Percentiles rank a stretch among this genome's conserved stretches.
phyloP scores from a whole-genome alignment of 1,140 invertebrate genomes.

The Achroia grisella region DNA sequence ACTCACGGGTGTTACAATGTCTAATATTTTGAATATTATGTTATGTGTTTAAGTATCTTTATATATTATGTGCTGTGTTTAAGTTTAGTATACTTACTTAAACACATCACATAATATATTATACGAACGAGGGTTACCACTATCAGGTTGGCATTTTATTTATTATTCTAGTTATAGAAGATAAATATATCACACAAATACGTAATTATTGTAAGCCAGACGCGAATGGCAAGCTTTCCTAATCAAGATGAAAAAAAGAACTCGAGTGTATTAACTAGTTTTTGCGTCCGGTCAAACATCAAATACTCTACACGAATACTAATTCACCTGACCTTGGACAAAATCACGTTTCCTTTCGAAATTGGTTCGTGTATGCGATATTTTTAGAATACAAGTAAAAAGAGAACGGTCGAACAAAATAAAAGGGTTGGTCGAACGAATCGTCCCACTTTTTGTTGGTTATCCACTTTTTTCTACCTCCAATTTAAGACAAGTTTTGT shows the following conservation, averaged over 20 bases:
- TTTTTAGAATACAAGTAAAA: slow-evolving; percentile 71
- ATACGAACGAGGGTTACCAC: no score
- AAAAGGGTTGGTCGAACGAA: slow-evolving; percentile 59
- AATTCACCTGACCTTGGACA: slow-evolving; percentile 63
- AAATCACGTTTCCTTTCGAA: slow-evolving; percentile 71
- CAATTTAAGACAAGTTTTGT: slow-evolving; percentile 27
- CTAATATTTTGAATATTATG: no score
- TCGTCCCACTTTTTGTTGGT: slow-evolving; percentile 52
- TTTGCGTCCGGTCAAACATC: slow-evolving; percentile 63
- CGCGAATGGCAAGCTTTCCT: slow-evolving; percentile 12
- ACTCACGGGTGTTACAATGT: no score
- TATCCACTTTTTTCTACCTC: slow-evolving; percentile 46
- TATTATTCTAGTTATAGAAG: no score
- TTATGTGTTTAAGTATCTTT: no score
- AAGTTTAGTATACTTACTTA: no score
- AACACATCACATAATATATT: no score
- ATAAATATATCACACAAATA: no score
- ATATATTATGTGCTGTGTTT: no score
- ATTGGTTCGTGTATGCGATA: slow-evolving; percentile 67
- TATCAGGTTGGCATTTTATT: no score
- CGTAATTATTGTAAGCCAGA: no score
- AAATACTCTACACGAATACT: slow-evolving; percentile 66
- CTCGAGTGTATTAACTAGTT: slow-evolving; percentile 59
- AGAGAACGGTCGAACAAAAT: slow-evolving; percentile 53
- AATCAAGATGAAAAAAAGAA: slow-evolving; percentile 59